Evolutionary conservation across 2,797 vertebrate genomes (phyloP).

Genomic region (Halcyon chelicuti): DNA sequence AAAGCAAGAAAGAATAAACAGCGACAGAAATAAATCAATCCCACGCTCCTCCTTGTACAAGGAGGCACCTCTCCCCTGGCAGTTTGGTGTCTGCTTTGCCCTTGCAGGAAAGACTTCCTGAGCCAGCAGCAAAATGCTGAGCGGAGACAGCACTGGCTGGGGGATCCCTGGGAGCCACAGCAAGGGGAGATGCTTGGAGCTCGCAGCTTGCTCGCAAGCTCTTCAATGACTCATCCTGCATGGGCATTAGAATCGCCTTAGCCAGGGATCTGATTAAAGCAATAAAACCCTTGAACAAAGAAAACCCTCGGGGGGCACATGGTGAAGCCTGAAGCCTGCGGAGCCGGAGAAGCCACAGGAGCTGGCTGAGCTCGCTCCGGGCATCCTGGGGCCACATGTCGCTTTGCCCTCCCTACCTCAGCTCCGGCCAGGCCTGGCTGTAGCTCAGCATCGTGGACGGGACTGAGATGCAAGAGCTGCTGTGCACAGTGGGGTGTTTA

Average conservation of each 20-base stretch:
- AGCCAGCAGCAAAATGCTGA: neutral
- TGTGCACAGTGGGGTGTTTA: neutral
- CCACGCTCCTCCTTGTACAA: neutral
- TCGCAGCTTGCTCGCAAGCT: neutral
- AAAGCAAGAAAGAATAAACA: neutral
- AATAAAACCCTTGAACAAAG: neutral
- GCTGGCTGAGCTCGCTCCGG: neutral
- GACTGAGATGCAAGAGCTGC: neutral
- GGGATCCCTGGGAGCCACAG: neutral
- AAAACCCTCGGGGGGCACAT: neutral
- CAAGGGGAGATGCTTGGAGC: neutral
- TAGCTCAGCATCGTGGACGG: neutral
- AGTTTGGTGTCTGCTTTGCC: neutral
- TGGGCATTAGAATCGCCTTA: neutral
- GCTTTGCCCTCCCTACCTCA: neutral
- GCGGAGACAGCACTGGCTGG: accelerated
- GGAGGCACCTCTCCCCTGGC: neutral
- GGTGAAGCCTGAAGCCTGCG: accelerated
- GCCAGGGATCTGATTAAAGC: slow-evolving; percentile 11
- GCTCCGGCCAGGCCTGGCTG: neutral
- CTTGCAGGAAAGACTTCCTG: neutral
- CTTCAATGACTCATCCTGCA: neutral
- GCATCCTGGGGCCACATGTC: neutral
- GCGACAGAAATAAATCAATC: neutral
- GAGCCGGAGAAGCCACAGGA: neutral